Base-by-base conservation (phyloP, 2,888 invertebrate genomes). In the Plebejus argus region DNA sequence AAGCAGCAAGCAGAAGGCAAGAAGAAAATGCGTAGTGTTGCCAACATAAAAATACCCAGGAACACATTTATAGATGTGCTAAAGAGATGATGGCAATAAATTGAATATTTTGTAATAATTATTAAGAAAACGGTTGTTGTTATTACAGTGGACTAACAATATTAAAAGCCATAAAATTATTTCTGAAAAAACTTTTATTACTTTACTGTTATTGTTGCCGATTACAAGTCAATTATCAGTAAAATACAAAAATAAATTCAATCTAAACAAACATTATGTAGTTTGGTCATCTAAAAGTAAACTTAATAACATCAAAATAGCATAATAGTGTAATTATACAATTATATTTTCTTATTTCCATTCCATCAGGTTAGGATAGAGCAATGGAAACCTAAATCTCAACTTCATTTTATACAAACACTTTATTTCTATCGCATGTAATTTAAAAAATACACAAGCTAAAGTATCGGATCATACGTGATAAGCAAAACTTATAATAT, bases 61-160 rank as follows among this genome's bases (percentile, higher is more conserved):
- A 97, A 99, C 87, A 98, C 98, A 1, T 99, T 99, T 89, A 97
- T 99, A 82, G 96, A 98, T 90, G 96, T 99, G 77, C 92, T 99
- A 58, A 98, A 98, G 87, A 96, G 95, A 93, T 97, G 61, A 77
- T 72, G 35, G 56, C n/a, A 71, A 39, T 72, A 77, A 76, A 76
- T 70, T 28, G 28, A 45, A 49, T n/a, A n/a, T n/a, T 56, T 58
- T 71, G 56, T 77, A 45, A 56, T 56, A 33, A 66, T 18, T 33
- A n/a, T n/a, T n/a, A n/a, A 66, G 20, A 45, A 56, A 71, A 15
- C 0, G 1, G 35, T 58, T 23, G 23, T 76, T 39, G n/a, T 70
- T 1, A 12, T 58, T 70, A 23, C 10, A 18, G 18, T 53, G 3
- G 53, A 53, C 53, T 18, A 3, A 18, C 18, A 53, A 53, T 18